Base-by-base conservation (phyloP, 2,113 vertebrate species). In the Todiramphus saurophagus region DNA sequence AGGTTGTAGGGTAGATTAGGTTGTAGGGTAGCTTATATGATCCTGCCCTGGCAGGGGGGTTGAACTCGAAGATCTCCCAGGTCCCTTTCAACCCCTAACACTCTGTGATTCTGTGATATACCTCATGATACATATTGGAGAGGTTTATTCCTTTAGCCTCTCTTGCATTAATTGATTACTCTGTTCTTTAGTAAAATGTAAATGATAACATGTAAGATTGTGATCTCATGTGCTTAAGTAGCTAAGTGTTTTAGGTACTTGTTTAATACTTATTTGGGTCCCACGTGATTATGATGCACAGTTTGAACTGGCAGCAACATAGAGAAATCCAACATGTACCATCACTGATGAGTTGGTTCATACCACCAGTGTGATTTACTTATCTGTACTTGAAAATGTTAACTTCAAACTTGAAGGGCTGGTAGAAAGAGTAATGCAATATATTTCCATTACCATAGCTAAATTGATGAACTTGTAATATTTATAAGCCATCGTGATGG, bases 241-340 rank as follows among this genome's bases (percentile, higher is more conserved):
- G 16, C 25, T 48, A 35, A 39, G 13, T 60, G 35, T 2, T 69
- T 59, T 44, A 48, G 48, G 30, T 48, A 27, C 43, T 77, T 43
- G 37, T 58, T 85, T 77, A 67, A 58, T 60, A 24, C 27, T 58
- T 60, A 7, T 37, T 48, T 2, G 5, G 18, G 7, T 68, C 13
- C 4, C 0, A 0, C 2, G 2, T 44, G 46, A 11, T 39, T 37
- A 7, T 28, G 53, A 51, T 43, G 18, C 14, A 7, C 23, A 9
- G 28, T 41, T 81, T 70, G 74, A 63, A 51, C 0, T 0, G 24
- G 37, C 41, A 59, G 33, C 14, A 46, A 3, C 16, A 7, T 1
- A 58, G 30, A 16, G 19, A 20, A 33, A 64, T 17, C 37, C 59
- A 69, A 39, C 56, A 20, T 7, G 3, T 33, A 16, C 10, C 41